Conservation (phyloP, 2,113 vertebrate genomes). For the Oenanthe oenanthe region DNA sequence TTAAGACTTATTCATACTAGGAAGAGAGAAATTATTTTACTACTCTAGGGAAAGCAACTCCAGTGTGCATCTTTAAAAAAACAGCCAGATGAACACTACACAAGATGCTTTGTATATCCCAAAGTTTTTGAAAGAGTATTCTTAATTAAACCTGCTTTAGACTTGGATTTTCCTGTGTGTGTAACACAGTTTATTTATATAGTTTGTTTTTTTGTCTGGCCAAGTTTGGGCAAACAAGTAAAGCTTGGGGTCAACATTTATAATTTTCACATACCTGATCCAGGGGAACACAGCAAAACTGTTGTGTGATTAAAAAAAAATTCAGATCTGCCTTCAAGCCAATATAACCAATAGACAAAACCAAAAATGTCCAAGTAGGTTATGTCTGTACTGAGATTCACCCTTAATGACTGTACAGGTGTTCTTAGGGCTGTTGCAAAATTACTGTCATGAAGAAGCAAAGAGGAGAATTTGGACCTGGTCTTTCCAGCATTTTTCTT, state of each 20-base stretch:
- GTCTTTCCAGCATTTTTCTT: not conserved
- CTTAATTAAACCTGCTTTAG: not conserved
- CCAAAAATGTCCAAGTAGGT: not conserved
- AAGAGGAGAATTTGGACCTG: not conserved
- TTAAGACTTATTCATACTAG: not conserved
- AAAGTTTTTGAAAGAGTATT: not conserved
- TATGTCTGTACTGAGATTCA: not conserved
- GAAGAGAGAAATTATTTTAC: not conserved
- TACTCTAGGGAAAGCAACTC: not conserved
- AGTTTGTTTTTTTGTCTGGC: not conserved
- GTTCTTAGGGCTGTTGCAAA: not conserved
- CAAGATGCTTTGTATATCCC: not conserved
- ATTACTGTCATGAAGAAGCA: not conserved
- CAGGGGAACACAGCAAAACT: not conserved
- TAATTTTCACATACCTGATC: not conserved
- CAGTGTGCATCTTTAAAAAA: not conserved
- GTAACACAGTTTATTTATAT: not conserved
- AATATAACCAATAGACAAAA: not conserved
- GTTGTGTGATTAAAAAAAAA: not conserved
- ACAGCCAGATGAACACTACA: not conserved
- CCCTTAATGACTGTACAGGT: not conserved
- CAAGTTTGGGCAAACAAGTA: not conserved
- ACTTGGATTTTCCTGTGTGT: not conserved
- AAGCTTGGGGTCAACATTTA: not conserved
- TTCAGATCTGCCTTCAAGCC: not conserved